phyloP scores from a whole-genome alignment of 2,888 invertebrate genomes.

The Morpho achilles region DNA sequence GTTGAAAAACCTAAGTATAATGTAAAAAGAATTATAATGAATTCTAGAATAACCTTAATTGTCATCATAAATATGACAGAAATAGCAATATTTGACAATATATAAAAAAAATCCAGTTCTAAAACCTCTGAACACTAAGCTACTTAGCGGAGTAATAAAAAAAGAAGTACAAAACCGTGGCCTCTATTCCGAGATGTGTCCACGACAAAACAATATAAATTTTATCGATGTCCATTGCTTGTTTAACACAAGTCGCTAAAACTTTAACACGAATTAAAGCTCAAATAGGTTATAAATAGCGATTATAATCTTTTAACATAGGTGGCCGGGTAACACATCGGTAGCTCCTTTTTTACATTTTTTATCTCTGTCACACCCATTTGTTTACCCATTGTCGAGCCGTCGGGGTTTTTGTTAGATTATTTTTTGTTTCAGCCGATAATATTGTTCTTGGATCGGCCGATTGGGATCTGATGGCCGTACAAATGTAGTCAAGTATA shows the following conservation, averaged over 20 bases:
- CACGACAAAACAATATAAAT: not conserved
- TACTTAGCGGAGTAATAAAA: not conserved
- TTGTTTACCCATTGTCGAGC: conserved; percentile 48
- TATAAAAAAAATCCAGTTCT: too few species aligned
- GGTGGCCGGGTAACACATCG: conserved; percentile 30
- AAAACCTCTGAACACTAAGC: too few species aligned
- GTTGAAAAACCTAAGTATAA: too few species aligned
- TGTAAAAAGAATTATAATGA: too few species aligned
- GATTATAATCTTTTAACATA: conserved; percentile 29
- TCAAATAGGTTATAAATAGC: conserved; percentile 15
- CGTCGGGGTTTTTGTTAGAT: conserved; percentile 41
- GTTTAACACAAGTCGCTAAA: not conserved
- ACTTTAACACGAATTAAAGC: conserved; percentile 10
- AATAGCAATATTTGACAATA: too few species aligned
- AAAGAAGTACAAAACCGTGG: not conserved
- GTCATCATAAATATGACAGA: too few species aligned
- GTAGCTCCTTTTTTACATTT: conserved; percentile 32
- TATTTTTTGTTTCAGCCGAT: conserved; percentile 51
- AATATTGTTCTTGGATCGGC: conserved; percentile 58
- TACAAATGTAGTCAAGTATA: conserved; percentile 34
- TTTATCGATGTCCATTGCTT: conserved; percentile 4
- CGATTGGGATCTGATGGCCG: conserved; percentile 51
- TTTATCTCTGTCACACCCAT: conserved; percentile 41
- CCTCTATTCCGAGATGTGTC: not conserved
- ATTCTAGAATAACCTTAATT: too few species aligned